Evolutionary conservation across 2,888 invertebrate species (phyloP), one percentile per base, ranked within the genome.

Genomic region (Rhimphoctona megacephalus): DNA sequence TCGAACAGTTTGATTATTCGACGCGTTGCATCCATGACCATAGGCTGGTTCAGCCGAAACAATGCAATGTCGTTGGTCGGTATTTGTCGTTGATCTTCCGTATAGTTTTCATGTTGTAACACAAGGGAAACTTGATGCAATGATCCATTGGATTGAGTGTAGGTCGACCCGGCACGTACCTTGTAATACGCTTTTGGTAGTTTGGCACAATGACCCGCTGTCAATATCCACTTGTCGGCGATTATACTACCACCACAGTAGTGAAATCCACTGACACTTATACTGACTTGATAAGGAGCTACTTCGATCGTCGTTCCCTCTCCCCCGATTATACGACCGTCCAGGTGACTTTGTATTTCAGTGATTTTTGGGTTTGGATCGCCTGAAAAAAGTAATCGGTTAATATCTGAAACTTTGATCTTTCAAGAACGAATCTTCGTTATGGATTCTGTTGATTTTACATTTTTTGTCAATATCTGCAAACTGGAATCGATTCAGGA

Each of bases 161-260:
- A 94, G 0, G 95, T 95, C 4, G 96, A 95, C 2, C 96, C 96
- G 1, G 95, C 94, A 0, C 96, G 95, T 0, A 96, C 91, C 22
- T 88, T 36, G 72, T 86, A 89, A 7, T 1, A 14, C 0, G 25
- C 19, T 36, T 94, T 94, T 94, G 94, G 61, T 11, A 67, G 9
- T 2, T 90, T 89, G 70, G 95, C 91, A 87, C 96, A 96, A 89
- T 96, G 96, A 0, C 95, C 96, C 6, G 96, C 96, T 0, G 96
- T 96, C 0, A 96, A 85, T 7, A 96, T 92, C 2, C 94, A 94
- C 54, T 94, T 92, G 2, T 90, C 93, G 39, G 95, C 94, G 6
- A 96, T 92, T n/a, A 95, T 94, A 4, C 95, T 94, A 0, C 95
- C 96, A 0, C 96, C 96, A 88, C 96, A 96, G 0, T 92, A 91